These are phyloP conservation scores for Folsomia candida DNA, from an alignment of 2,888 invertebrate species.

Conservation along the genomic window DNA sequence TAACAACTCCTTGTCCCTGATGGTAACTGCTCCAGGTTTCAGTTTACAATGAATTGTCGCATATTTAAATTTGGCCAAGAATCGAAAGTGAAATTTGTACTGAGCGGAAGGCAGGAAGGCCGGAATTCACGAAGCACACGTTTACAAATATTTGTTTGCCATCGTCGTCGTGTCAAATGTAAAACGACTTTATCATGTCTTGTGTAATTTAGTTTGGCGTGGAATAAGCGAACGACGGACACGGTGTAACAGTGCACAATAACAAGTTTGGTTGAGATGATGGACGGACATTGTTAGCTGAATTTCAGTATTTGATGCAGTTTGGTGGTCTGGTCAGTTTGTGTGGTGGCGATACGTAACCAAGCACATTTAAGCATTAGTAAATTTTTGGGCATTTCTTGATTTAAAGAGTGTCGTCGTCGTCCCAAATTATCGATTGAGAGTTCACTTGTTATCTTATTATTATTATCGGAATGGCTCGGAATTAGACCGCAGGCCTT, in stretches of 20 bases:
- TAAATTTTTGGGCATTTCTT: no score
- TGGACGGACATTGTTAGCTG: no score
- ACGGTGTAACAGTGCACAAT: neutral
- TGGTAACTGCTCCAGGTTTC: neutral
- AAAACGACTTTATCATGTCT: neutral
- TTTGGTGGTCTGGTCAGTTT: neutral
- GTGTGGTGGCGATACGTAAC: no score
- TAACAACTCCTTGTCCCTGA: no score
- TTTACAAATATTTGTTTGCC: neutral
- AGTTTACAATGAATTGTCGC: neutral
- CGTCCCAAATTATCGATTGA: no score
- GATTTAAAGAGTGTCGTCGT: neutral
- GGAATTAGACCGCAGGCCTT: neutral
- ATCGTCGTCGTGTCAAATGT: neutral
- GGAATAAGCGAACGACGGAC: neutral
- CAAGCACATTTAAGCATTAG: no score
- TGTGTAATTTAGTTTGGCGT: neutral
- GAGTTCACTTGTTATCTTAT: neutral
- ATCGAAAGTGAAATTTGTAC: neutral
- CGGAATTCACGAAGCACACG: neutral
- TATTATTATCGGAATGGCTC: neutral
- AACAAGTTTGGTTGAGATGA: no score
- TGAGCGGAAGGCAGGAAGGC: neutral
- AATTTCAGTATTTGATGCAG: no score
- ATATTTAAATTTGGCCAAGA: neutral